Conservation (phyloP, 1,140 invertebrate species). For the Elymnias hypermnestra region DNA sequence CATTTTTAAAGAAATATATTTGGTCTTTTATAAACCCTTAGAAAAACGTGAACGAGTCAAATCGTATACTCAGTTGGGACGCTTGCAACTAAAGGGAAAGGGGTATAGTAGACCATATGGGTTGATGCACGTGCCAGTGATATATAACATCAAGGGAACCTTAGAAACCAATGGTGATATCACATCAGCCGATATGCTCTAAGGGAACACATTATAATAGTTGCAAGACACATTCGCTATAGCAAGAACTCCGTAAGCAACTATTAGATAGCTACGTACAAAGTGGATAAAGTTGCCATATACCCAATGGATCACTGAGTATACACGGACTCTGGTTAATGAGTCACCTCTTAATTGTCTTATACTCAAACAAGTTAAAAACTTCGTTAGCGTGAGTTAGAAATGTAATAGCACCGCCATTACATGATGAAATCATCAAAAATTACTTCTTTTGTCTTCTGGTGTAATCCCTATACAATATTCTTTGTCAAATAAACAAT, state of each 20-base stretch:
- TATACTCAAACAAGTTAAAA: constrained; percentile 7
- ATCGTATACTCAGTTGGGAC: constrained; percentile 28
- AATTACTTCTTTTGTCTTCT: too few species aligned
- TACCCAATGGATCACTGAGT: constrained; percentile 31
- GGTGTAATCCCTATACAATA: too few species aligned
- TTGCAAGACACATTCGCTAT: constrained; percentile 18
- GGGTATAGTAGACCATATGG: background rate
- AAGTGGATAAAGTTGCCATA: constrained; percentile 20
- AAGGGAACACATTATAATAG: constrained; percentile 6
- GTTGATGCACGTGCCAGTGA: constrained; percentile 6
- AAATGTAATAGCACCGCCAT: too few species aligned
- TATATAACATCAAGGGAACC: too few species aligned
- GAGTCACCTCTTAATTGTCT: background rate
- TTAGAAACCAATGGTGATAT: constrained; percentile 7
- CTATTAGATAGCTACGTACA: constrained; percentile 10
- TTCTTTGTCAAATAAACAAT: too few species aligned
- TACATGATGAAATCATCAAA: too few species aligned
- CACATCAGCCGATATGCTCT: background rate
- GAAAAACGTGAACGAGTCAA: constrained; percentile 20
- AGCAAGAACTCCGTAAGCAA: constrained; percentile 11
- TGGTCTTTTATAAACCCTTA: background rate
- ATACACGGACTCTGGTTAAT: constrained; percentile 30
- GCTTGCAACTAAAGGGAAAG: constrained; percentile 1
- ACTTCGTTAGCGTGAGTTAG: constrained; percentile 31
- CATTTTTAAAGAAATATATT: too few species aligned